phyloP scores from a whole-genome alignment of 2,113 vertebrate species.

The Passerina amoena region DNA sequence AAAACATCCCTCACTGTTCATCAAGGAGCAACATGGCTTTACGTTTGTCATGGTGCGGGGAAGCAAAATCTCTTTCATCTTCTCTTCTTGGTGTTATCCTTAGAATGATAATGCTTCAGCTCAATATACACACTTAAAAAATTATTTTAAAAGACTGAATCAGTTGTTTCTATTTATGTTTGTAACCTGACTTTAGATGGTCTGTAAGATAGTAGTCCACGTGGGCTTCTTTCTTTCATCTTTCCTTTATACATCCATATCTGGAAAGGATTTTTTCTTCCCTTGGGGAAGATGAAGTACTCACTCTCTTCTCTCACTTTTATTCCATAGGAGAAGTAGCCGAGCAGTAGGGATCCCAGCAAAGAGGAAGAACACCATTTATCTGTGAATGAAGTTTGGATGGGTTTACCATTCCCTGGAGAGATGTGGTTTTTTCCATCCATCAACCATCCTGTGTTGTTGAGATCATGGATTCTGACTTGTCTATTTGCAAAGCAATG shows the following conservation, averaged over 20 bases:
- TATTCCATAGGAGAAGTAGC: not conserved
- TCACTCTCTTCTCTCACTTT: not conserved
- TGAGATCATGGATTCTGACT: not conserved
- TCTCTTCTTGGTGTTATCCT: not conserved
- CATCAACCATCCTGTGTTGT: too few relatives aligned
- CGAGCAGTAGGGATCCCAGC: not conserved
- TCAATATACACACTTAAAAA: not conserved
- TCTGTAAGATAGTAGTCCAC: not conserved
- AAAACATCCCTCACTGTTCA: not conserved
- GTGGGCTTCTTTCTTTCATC: not conserved
- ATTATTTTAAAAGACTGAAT: not conserved
- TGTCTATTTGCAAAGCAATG: not conserved
- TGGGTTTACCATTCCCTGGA: not conserved
- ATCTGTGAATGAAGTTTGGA: not conserved
- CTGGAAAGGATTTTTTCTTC: not conserved
- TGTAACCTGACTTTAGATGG: not conserved
- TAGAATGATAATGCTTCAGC: not conserved
- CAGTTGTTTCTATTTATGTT: not conserved
- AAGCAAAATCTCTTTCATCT: not conserved
- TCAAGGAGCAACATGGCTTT: not conserved
- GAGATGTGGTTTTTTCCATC: not conserved
- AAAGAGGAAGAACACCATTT: not conserved
- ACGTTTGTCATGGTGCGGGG: accelerated
- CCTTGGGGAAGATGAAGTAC: not conserved
- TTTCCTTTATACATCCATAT: not conserved